phyloP scores from a whole-genome alignment of 2,113 vertebrate species.

The Lagopus muta region DNA sequence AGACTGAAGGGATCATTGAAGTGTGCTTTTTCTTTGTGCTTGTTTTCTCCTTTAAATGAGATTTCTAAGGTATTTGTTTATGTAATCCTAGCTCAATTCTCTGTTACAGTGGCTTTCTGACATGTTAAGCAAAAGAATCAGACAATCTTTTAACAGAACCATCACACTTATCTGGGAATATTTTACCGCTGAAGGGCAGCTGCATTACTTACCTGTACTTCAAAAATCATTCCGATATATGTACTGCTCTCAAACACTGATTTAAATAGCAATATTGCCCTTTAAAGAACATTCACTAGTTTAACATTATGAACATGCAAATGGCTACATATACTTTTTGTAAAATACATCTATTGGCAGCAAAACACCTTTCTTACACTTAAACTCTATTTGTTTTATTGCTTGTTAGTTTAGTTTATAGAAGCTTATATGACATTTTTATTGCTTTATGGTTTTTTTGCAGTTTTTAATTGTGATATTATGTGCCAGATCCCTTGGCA shows the following conservation, averaged over 20 bases:
- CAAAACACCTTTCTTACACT: not conserved
- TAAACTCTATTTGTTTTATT: slow-evolving; percentile 56
- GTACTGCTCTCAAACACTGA: not conserved
- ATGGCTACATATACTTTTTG: slow-evolving; percentile 31
- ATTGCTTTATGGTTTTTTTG: slow-evolving; percentile 42
- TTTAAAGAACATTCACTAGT: slow-evolving; percentile 33
- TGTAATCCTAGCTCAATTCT: not conserved
- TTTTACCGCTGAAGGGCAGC: not conserved
- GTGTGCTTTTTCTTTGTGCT: not conserved
- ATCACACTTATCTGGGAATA: not conserved
- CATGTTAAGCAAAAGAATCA: not conserved
- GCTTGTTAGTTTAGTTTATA: slow-evolving; percentile 67
- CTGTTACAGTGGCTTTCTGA: not conserved
- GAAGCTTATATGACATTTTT: slow-evolving; percentile 40
- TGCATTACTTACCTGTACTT: not conserved
- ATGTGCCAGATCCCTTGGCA: slow-evolving; percentile 46
- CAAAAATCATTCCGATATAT: not conserved
- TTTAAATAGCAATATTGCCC: slow-evolving; percentile 23
- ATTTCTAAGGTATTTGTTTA: not conserved
- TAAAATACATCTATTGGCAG: slow-evolving; percentile 44
- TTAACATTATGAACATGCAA: not conserved
- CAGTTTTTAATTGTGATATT: slow-evolving; percentile 52
- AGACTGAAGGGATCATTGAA: not conserved
- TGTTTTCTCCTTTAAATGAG: not conserved
- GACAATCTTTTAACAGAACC: not conserved